A percentile compares a stretch with the other conserved stretches of the same genome.
Conservation (phyloP, 1,140 invertebrate genomes). For the Neomicropteryx cornuta region DNA sequence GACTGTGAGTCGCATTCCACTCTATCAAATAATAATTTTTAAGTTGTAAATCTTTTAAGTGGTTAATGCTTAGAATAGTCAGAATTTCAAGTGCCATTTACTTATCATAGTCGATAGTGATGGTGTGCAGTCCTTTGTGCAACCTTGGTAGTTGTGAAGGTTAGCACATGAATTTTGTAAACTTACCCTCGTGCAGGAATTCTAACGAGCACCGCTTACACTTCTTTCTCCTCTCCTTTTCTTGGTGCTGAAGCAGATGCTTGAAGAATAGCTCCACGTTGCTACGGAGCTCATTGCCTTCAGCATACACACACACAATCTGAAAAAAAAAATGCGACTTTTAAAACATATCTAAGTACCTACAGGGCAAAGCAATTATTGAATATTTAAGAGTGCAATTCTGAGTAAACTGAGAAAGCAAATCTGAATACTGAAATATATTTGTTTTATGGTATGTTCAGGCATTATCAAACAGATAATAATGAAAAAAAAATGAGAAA, state of each 20-base stretch:
- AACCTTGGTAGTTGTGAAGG: background rate
- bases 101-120: too few species aligned
- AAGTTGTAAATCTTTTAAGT: too few species aligned
- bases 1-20: too few species aligned
- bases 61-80: too few species aligned
- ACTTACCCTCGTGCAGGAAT: constrained; percentile 53
- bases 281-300: constrained; percentile 33
- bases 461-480: background rate
- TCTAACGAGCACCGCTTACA: constrained; percentile 57
- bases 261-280: constrained; percentile 40
- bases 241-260: constrained; percentile 40
- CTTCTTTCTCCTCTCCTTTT: constrained; percentile 47
- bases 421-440: too few species aligned
- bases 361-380: too few species aligned
- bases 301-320: constrained; percentile 35
- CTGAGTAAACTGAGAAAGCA: too few species aligned
- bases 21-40: too few species aligned
- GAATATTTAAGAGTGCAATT: too few species aligned
- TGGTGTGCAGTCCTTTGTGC: too few species aligned
- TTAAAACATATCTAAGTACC: background rate
- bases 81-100: too few species aligned
- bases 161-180: background rate
- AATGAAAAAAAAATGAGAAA: constrained; percentile 7
- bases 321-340: constrained; percentile 14
- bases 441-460: constrained; percentile 4